These are phyloP conservation scores for Pollachius pollachius DNA, from an alignment of 2,113 vertebrate genomes.

Conservation along the genomic window DNA sequence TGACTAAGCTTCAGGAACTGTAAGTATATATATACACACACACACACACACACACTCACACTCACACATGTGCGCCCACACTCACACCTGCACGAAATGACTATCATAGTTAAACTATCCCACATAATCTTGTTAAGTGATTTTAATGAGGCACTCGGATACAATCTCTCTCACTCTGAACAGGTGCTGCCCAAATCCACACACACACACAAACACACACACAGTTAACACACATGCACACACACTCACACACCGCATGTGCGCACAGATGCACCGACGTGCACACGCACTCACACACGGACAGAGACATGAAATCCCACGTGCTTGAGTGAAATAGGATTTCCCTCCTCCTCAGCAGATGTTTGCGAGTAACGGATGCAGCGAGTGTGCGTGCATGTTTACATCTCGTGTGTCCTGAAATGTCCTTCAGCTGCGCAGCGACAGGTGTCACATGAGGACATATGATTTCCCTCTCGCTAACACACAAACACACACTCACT, in stretches of 20 bases:
- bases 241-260: conserved; percentile 3
- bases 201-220: conserved; percentile 5
- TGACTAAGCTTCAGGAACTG: conserved; percentile 93
- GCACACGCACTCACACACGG: conserved; percentile 19
- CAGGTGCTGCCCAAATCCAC: conserved; percentile 64
- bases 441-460: conserved; percentile 68
- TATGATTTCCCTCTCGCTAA: conserved; percentile 41
- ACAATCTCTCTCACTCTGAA: conserved; percentile 68
- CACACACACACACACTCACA: conserved; percentile 14
- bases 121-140: conserved; percentile 71
- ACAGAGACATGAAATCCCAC: conserved; percentile 12
- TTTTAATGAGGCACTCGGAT: conserved; percentile 75
- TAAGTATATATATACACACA: conserved; percentile 67
- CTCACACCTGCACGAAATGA: conserved; percentile 64
- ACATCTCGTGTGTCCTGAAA: conserved; percentile 70
- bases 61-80: not conserved
- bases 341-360: conserved; percentile 70
- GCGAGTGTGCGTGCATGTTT: conserved; percentile 50
- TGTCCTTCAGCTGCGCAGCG: conserved; percentile 64
- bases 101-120: conserved; percentile 60
- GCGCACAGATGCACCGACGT: conserved; percentile 26
- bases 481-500: conserved; percentile 24
- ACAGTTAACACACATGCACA: not conserved
- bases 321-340: conserved; percentile 33
- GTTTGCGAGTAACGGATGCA: conserved; percentile 43